Base-by-base conservation (phyloP, 2,888 invertebrate species). In the Drosophila pseudotakahashii region DNA sequence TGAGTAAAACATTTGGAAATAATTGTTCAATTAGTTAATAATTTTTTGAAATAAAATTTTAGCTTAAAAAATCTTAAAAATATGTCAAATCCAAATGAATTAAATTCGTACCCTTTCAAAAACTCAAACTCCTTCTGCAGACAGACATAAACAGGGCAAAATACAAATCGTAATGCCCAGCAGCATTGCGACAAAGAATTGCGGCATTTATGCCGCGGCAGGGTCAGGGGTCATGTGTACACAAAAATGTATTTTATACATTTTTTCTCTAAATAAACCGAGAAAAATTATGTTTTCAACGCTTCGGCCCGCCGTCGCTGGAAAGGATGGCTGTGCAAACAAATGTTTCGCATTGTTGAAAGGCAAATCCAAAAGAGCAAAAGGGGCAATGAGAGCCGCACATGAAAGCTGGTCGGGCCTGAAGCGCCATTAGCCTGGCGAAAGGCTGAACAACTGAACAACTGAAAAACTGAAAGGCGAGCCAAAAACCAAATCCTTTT, bases 311-410 rank as follows among this genome's bases (percentile, higher is more conserved):
- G 26, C 10, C 23, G 37, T 10, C 45, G 81, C 42, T 66, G 19
- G 73, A 78, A 76, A 73, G 19, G 78, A 76, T 71, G 10, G 75
- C 74, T 74, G 87, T 59, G 44, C 79, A 87, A 87, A 81, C 88
- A 84, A 89, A 84, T 87, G 88, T 76, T 88, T 81, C 63, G 77
- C 89, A 80, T 88, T 86, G 82, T 74, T 83, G 62, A 42, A 64
- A 72, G 62, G 79, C 45, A 61, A 57, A 62, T 47, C 45, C 61
- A 71, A 77, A 67, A 68, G 75, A 66, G 68, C 61, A 79, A 64
- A 58, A 59, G 71, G 50, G 54, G 67, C 73, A 45, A 42, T 60
- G 67, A 14, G 32, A 19, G 61, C 50, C 41, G 66, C 23, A 55
- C 59, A 59, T 62, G 75, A 64, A 70, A 57, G 62, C 68, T 39